Percentiles rank a stretch among this genome's conserved stretches.
Conservation (phyloP, 2,113 vertebrate genomes). For the Helogale parvula region DNA sequence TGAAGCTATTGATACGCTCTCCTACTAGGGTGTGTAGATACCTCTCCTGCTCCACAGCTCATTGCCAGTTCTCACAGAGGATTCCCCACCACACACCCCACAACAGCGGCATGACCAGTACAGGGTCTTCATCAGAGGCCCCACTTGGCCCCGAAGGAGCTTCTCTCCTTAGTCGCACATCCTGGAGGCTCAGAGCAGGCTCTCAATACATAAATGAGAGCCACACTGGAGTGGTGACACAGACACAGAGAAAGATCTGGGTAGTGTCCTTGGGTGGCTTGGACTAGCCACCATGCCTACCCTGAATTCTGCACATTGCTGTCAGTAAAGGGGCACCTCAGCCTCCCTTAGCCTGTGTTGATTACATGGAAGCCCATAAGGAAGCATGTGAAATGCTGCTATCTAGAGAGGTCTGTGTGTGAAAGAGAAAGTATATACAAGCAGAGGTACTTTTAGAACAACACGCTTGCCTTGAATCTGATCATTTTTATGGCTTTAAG, state of each 20-base stretch:
- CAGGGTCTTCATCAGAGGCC: conserved; percentile 11
- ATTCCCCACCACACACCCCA: neutral
- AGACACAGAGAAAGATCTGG: neutral
- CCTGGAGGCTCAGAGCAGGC: neutral
- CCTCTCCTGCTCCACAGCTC: neutral
- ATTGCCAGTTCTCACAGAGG: neutral
- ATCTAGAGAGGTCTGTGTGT: neutral
- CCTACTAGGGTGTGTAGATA: neutral
- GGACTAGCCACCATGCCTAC: neutral
- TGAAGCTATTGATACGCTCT: neutral
- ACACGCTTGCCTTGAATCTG: too few relatives aligned
- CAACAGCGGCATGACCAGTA: neutral
- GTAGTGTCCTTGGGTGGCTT: neutral
- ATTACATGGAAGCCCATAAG: neutral
- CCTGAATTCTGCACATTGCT: neutral
- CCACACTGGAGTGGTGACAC: neutral
- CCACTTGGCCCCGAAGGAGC: neutral
- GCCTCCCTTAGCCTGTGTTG: neutral
- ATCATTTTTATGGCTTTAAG: neutral
- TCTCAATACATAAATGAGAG: neutral
- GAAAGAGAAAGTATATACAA: neutral
- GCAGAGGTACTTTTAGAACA: neutral
- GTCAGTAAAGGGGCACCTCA: neutral
- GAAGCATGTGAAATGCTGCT: neutral
- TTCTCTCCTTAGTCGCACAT: neutral